These are phyloP conservation scores for Toxotes lorentzi DNA, from an alignment of 2,797 vertebrate genomes.

Conservation along the genomic window DNA sequence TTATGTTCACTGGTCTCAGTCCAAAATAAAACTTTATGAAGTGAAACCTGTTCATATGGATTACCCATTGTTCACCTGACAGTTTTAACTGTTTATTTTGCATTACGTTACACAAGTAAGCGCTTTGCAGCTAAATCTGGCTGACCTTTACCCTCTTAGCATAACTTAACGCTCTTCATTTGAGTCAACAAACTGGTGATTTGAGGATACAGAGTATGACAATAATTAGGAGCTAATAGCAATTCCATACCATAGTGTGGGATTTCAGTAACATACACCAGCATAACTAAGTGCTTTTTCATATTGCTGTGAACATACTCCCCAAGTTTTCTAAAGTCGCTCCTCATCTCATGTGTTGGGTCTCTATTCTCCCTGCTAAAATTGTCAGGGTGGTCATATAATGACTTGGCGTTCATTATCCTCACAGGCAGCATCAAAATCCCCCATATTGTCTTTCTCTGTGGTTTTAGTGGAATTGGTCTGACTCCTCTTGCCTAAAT, in stretches of 20 bases:
- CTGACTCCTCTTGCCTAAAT: neutral
- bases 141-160: too few species aligned
- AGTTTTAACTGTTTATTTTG: too few species aligned
- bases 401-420: neutral
- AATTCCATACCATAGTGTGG: neutral
- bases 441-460: neutral
- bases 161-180: neutral
- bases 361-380: neutral
- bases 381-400: neutral
- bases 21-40: neutral
- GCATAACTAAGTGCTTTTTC: neutral
- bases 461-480: neutral
- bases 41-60: neutral
- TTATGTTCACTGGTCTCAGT: neutral
- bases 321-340: neutral
- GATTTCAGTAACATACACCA: neutral
- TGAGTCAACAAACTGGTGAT: neutral
- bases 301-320: neutral
- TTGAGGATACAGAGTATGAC: neutral
- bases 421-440: neutral
- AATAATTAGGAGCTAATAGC: neutral
- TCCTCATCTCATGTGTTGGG: neutral
- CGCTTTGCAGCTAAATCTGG: too few species aligned
- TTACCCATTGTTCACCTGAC: neutral
- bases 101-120: too few species aligned